A percentile compares a stretch with the other conserved stretches of the same genome.
Evolutionary conservation across 2,113 vertebrate species (phyloP).

Genomic region (Lophura nycthemera): DNA sequence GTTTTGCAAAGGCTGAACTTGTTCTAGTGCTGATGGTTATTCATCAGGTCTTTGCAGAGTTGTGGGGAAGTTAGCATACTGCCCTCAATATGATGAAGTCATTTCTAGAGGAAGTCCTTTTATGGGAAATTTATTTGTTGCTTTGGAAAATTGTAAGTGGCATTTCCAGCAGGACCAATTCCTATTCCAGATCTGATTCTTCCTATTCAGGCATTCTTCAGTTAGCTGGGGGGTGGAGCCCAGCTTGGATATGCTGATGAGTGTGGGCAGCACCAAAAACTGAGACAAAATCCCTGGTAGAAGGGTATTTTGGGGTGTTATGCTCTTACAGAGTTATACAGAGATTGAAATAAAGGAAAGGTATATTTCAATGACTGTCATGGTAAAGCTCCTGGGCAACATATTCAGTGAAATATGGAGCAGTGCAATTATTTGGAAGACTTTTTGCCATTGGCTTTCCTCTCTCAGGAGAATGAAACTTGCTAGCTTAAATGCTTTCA

Average conservation of each 20-base stretch:
- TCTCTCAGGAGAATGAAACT: not conserved
- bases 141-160: conserved; percentile 1
- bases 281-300: not conserved
- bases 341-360: conserved; percentile 11
- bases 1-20: not conserved
- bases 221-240: not conserved
- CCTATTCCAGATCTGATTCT: not conserved
- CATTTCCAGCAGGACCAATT: not conserved
- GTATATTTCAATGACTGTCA: not conserved
- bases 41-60: not conserved
- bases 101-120: conserved; percentile 41
- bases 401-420: not conserved
- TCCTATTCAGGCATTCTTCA: not conserved
- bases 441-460: not conserved
- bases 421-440: not conserved
- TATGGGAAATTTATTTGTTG: not conserved
- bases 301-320: not conserved
- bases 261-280: not conserved
- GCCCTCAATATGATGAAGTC: not conserved
- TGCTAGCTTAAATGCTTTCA: not conserved
- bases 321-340: not conserved
- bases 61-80: not conserved
- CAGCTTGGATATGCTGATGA: not conserved
- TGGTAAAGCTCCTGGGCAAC: not conserved
- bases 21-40: not conserved